phyloP scores from a whole-genome alignment of 2,888 invertebrate genomes.

The Alloscopus bannaensis region DNA sequence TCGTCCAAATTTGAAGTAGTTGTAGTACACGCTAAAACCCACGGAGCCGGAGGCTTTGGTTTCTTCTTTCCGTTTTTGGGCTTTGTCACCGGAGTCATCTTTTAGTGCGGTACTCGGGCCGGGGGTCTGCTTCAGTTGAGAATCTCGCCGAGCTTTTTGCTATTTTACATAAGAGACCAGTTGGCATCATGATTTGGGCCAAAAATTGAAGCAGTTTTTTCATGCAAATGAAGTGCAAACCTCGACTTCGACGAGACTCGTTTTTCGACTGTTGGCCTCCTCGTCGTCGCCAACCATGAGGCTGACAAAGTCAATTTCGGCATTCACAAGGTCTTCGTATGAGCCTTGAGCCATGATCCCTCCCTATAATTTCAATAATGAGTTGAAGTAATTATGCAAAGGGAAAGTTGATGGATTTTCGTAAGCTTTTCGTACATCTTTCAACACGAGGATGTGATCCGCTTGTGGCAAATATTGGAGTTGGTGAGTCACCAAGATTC shows the following conservation, averaged over 20 bases:
- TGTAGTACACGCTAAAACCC: slow-evolving; percentile 76
- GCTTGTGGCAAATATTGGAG: background rate
- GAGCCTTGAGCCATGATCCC: slow-evolving; percentile 78
- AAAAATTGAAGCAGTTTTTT: too few relatives aligned
- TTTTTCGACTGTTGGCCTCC: slow-evolving; percentile 66
- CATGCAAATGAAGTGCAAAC: too few relatives aligned
- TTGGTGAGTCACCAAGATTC: slow-evolving; percentile 84
- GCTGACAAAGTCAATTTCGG: slow-evolving; percentile 87
- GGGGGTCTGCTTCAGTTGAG: too few relatives aligned
- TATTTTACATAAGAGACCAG: too few relatives aligned
- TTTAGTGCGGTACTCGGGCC: slow-evolving; percentile 84
- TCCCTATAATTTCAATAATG: slow-evolving; percentile 83
- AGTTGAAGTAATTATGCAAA: slow-evolving; percentile 71
- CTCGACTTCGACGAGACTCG: slow-evolving; percentile 41
- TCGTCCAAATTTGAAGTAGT: slow-evolving; percentile 67
- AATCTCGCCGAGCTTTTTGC: too few relatives aligned
- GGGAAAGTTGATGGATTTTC: background rate
- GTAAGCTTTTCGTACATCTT: slow-evolving; percentile 12
- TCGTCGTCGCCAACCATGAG: slow-evolving; percentile 75
- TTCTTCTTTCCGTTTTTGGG: slow-evolving; percentile 29
- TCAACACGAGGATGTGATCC: slow-evolving; percentile 67
- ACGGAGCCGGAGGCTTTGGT: slow-evolving; percentile 67
- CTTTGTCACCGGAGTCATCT: slow-evolving; percentile 80
- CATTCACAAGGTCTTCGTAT: slow-evolving; percentile 83
- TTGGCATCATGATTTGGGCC: too few relatives aligned